Base-by-base conservation (phyloP, 2,113 vertebrate species). In the Ploceus nigricollis region DNA sequence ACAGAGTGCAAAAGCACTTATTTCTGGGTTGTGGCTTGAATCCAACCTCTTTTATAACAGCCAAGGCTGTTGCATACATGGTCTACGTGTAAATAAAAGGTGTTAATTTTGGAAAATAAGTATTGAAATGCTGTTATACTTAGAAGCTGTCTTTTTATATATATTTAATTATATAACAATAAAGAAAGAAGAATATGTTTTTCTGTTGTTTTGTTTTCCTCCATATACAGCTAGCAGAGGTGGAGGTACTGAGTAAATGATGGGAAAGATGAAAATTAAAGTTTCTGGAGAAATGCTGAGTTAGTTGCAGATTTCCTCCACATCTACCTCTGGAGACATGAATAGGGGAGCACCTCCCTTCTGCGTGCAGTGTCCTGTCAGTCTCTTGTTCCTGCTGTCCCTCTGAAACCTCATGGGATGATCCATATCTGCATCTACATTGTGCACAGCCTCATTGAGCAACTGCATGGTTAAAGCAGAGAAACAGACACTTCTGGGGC, bases 391-490 rank as follows among this genome's bases (percentile, higher is more conserved):
- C 6, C 56, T 57, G 14, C 42, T 65, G 39, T 54, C 54, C 57
- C 45, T 31, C 44, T 53, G 73, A 54, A 65, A 73, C 20, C 14
- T 80, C 60, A 5, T 23, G 66, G 37, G 22, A 37, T 21, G 24
- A 53, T 56, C 82, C 65, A 19, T 37, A 11, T 25, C n/a, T 76
- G 28, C 37, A 51, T 7, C 63, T 56, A 11, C 0, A 0, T 11
- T 24, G 64, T 48, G n/a, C 48, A 71, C 19, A 72, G 48, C 5
- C 3, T 3, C 35, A 37, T 39, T 54, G 33, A 89, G 23, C 53
- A 72, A 11, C 28, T 48, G 31, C 2, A 3, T 1, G 1, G 27
- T 58, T 75, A 42, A 68, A 84, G 30, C 14, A 70, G 47, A 83
- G 47, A 78, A 66, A 64, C 12, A 78, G 35, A 35, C 11, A 51